Evolutionary conservation across 2,888 invertebrate species (phyloP).

Genomic region (Diabrotica balteata): DNA sequence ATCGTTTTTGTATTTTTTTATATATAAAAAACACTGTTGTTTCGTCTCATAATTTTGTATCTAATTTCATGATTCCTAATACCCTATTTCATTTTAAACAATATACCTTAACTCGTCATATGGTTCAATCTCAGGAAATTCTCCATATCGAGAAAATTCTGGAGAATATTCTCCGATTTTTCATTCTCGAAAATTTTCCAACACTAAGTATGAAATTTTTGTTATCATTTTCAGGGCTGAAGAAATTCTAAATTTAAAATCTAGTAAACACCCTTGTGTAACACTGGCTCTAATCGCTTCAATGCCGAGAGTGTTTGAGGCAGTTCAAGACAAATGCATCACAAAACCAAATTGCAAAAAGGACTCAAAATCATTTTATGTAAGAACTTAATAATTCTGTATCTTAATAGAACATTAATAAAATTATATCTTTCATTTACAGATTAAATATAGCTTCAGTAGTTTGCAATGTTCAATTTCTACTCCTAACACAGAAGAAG

Average conservation of each 20-base stretch:
- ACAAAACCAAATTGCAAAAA: constrained; percentile 85
- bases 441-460: constrained; percentile 81
- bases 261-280: constrained; percentile 81
- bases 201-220: too few relatives aligned
- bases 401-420: background rate
- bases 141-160: too few relatives aligned
- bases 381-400: constrained; percentile 60
- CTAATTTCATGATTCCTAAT: too few relatives aligned
- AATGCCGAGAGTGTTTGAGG: constrained; percentile 83
- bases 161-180: too few relatives aligned
- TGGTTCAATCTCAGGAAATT: too few relatives aligned
- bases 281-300: constrained; percentile 80
- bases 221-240: constrained; percentile 65
- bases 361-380: constrained; percentile 84
- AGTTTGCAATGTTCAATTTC: constrained; percentile 72
- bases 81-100: too few relatives aligned
- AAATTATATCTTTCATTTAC: constrained; percentile 44
- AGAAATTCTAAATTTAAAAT: constrained; percentile 77
- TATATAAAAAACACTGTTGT: too few relatives aligned
- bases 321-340: constrained; percentile 82
- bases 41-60: too few relatives aligned
- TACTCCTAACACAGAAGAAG: constrained; percentile 64
- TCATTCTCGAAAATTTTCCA: too few relatives aligned
- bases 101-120: too few relatives aligned
- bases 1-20: too few relatives aligned